These are phyloP conservation scores for Paratilapia polleni DNA, from an alignment of 2,113 vertebrate species.

Conservation along the genomic window DNA sequence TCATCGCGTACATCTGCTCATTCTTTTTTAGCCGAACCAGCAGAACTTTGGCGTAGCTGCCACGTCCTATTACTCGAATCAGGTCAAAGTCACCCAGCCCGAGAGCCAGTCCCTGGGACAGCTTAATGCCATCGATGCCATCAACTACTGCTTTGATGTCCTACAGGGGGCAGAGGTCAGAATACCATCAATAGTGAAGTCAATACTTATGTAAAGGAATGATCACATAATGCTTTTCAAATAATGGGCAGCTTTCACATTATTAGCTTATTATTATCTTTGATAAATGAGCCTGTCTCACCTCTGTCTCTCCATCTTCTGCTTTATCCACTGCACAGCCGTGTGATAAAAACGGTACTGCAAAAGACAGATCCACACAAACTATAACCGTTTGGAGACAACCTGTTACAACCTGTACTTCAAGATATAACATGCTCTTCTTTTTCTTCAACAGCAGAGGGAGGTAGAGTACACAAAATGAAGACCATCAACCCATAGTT, in stretches of 20 bases:
- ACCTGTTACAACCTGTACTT: not conserved
- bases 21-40: constrained; percentile 97
- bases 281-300: constrained; percentile 65
- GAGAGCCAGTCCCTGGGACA: constrained; percentile 91
- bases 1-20: constrained; percentile 95
- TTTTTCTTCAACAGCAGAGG: constrained; percentile 62
- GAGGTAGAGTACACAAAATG: constrained; percentile 37
- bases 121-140: constrained; percentile 93
- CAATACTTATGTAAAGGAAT: not conserved
- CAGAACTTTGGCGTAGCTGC: constrained; percentile 98
- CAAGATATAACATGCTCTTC: not conserved
- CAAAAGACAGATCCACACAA: constrained; percentile 8
- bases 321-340: constrained; percentile 86
- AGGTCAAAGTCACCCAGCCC: constrained; percentile 96
- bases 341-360: constrained; percentile 90
- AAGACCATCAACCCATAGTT: not conserved
- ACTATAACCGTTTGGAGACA: not conserved
- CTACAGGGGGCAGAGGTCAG: constrained; percentile 61
- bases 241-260: not conserved
- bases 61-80: constrained; percentile 94
- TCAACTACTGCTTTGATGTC: constrained; percentile 94
- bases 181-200: not conserved
- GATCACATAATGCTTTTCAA: not conserved
- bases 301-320: constrained; percentile 89
- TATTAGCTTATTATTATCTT: not conserved